phyloP scores from a whole-genome alignment of 23 tunicate species.

The Styela clava region DNA sequence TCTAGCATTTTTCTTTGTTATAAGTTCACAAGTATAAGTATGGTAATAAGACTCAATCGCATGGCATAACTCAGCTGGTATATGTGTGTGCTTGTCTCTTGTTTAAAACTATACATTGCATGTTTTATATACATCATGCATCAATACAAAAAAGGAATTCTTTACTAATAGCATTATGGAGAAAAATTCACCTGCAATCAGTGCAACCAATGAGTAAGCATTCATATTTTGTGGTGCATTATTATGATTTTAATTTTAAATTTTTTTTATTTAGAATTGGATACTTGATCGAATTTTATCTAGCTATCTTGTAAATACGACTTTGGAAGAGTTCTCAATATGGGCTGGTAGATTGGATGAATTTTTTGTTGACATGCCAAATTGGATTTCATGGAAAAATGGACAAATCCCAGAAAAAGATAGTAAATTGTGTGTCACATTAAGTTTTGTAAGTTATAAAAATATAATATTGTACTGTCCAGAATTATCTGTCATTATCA shows the following conservation, averaged over 20 bases:
- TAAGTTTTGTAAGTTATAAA: not conserved
- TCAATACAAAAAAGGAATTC: no score
- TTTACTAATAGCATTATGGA: no score
- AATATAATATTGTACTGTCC: no score
- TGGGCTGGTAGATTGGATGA: slow-evolving; percentile 10
- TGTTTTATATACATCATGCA: no score
- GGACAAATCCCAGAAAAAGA: not conserved
- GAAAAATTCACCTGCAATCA: no score
- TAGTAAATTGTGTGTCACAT: not conserved
- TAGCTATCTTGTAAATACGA: not conserved
- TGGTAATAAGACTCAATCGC: no score
- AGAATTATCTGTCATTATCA: no score
- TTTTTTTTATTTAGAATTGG: not conserved
- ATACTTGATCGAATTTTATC: not conserved
- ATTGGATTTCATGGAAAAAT: not conserved
- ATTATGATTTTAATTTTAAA: not conserved
- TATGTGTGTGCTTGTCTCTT: no score
- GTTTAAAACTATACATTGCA: no score
- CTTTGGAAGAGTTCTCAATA: not conserved
- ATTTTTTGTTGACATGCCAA: not conserved
- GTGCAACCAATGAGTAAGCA: no score
- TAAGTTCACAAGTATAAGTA: not conserved
- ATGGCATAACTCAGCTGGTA: no score
- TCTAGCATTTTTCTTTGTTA: not conserved
- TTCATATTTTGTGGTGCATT: no score